Conservation (phyloP, 1,140 invertebrate genomes). For the Drosophila pruinosa region DNA sequence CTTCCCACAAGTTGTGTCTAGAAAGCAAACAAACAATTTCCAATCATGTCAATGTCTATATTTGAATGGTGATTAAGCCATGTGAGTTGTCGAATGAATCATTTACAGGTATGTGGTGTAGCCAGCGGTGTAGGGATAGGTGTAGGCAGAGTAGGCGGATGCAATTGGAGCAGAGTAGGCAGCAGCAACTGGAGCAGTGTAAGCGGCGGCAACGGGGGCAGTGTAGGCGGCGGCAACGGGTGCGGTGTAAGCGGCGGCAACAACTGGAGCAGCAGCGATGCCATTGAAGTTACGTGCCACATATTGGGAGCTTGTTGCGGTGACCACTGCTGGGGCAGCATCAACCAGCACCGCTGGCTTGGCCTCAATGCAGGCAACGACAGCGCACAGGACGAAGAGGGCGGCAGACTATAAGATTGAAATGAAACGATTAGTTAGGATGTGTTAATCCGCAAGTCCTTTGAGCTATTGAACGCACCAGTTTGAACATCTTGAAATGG, state of each 20-base stretch:
- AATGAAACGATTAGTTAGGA: neutral
- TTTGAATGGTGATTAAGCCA: conserved; percentile 1
- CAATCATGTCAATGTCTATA: conserved; percentile 29
- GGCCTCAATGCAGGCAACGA: conserved; percentile 65
- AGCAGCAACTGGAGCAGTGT: conserved; percentile 47
- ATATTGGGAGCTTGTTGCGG: conserved; percentile 83
- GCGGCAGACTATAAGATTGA: conserved; percentile 47
- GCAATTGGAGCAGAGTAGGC: conserved; percentile 56
- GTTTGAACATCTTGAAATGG: conserved; percentile 78
- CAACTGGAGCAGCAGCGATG: conserved; percentile 67
- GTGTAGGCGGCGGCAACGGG: conserved; percentile 52
- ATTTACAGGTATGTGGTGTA: conserved; percentile 64
- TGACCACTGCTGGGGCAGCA: conserved; percentile 76
- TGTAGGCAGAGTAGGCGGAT: conserved; percentile 41
- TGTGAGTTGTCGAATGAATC: neutral
- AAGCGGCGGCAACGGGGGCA: conserved; percentile 56
- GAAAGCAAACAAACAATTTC: neutral
- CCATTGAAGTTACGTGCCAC: conserved; percentile 83
- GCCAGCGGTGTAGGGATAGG: conserved; percentile 43
- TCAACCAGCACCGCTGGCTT: conserved; percentile 67
- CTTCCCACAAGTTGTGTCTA: no score
- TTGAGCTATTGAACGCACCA: conserved; percentile 40
- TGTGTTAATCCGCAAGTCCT: neutral
- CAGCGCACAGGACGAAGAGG: conserved; percentile 70
- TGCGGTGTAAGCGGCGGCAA: conserved; percentile 50